A percentile compares a stretch with the other conserved stretches of the same genome.
These are phyloP conservation scores for Gonatopus flavifemur DNA, from an alignment of 1,140 invertebrate genomes.

Conservation along the genomic window DNA sequence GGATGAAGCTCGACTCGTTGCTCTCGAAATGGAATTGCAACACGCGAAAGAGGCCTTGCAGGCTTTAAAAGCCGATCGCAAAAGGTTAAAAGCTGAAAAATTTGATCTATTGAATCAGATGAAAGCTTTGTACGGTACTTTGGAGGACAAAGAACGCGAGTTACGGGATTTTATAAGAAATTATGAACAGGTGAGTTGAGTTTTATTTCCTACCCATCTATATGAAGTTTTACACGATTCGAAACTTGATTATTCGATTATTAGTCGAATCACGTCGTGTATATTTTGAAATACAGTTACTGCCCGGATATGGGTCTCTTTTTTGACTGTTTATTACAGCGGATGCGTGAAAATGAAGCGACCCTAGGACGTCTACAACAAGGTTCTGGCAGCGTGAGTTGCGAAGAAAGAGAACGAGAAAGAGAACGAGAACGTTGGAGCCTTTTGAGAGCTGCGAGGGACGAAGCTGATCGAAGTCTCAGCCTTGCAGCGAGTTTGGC, in stretches of 20 bases:
- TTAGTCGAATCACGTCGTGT: conserved; percentile 13
- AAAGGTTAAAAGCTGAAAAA: conserved; percentile 89
- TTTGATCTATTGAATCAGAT: conserved; percentile 92
- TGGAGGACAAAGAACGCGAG: conserved; percentile 93
- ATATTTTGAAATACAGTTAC: conserved; percentile 47
- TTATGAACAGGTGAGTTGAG: conserved; percentile 79
- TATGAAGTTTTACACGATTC: conserved; percentile 12
- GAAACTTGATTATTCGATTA: not conserved
- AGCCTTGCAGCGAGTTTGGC: conserved; percentile 83
- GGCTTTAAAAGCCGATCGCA: conserved; percentile 85
- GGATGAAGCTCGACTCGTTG: conserved; percentile 59
- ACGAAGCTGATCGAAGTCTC: conserved; percentile 85
- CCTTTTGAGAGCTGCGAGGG: conserved; percentile 80
- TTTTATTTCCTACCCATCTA: not conserved
- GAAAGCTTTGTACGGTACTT: conserved; percentile 89
- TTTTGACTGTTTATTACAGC: conserved; percentile 61
- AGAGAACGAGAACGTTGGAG: conserved; percentile 86
- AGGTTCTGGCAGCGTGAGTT: conserved; percentile 42
- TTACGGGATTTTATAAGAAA: conserved; percentile 91
- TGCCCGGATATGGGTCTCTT: conserved; percentile 62
- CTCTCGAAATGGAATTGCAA: conserved; percentile 63
- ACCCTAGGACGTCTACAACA: conserved; percentile 65
- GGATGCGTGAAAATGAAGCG: conserved; percentile 75
- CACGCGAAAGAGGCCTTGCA: conserved; percentile 62
- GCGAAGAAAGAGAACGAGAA: conserved; percentile 72